Evolutionary conservation across 2,113 vertebrate genomes (phyloP), one percentile per base, ranked within the genome.

Genomic region (Salvelinus namaycush): DNA sequence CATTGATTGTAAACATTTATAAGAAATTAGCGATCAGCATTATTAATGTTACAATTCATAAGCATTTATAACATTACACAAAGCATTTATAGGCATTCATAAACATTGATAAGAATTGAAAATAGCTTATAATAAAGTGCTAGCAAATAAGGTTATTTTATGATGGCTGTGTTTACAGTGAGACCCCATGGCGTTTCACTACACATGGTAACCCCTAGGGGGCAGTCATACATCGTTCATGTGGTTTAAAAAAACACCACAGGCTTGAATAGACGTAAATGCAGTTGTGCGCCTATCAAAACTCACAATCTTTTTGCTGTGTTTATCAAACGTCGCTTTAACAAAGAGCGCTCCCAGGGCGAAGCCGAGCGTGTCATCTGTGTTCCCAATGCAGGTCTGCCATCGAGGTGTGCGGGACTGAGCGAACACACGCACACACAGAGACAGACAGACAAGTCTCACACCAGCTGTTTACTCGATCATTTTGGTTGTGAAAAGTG

Each of bases 311-410:
- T 95, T 94, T 84, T 99, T 99, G 94, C 98, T 99, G 90, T 96
- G 94, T 75, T 96, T 95, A 90, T 99, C 96, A 1, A 99, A 99
- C 0, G 97, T 97, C 26, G 96, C 96, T 88, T 99, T 99, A 70
- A 99, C 97, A 0, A 99, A 99, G 70, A 99, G 94, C 2, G 98
- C 95, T 3, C 98, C 98, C 64, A 99, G 84, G 1, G 98, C 98
- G 3, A 99, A 99, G 82, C 98, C 97, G 81, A 99, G 91, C 0
- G 97, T 99, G 78, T 99, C 97, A 0, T 99, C 98, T 0, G 98
- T 97, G 91, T 97, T 97, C 68, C 95, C 97, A 75, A 99, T 97
- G 75, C 98, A 99, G 16, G 97, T 98, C 93, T 99, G 97, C 98
- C 98, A 99, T 75, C 98, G 95, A 0, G 98, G 97, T 0, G 94